Evolutionary conservation across 1,140 invertebrate genomes (phyloP), one percentile per base, ranked within the genome.

Genomic region (Eufriesea mexicana): DNA sequence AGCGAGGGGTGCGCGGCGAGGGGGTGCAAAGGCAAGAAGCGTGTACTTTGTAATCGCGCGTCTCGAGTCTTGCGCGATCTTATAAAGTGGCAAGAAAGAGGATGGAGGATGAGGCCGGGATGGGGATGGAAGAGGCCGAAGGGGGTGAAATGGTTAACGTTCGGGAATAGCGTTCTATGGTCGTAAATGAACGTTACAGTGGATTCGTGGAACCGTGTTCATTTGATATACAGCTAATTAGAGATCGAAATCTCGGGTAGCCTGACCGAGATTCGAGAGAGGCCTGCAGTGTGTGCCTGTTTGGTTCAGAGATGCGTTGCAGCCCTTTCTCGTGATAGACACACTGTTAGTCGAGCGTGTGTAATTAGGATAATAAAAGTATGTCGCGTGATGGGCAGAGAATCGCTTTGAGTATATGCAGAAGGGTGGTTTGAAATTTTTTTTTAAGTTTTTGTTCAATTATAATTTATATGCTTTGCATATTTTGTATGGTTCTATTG

Each of bases 171-270:
- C 66, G 14, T 67, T 70, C 66, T 54, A 23, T 55, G 55, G 18
- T 71, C n/a, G 35, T 51, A 35, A 49, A 5, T 49, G 66, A 79
- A 83, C 55, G 35, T n/a, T 45, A 47, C 67, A 78, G 47, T 73
- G 77, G 68, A 84, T 57, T 76, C 68, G 25, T 45, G 23, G 25
- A 51, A 75, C 62, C 70, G 75, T 66, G 79, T 83, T 86, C 84
- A 79, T 86, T 93, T 93, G 93, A 94, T 93, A 92, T 93, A 93
- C 91, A 93, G 93, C 93, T 94, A 94, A 94, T 94, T 92, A 93
- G 90, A 93, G 93, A 94, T 93, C 90, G 89, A 90, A 94, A 94
- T 94, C 93, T 92, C 88, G 85, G 82, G 59, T 79, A 61, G 79
- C n/a, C 68, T 61, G 64, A 18, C 18, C 67, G n/a, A 42, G 64